Base-by-base conservation (phyloP, 2,113 vertebrate genomes). In the Myrmecophaga tridactyla region DNA sequence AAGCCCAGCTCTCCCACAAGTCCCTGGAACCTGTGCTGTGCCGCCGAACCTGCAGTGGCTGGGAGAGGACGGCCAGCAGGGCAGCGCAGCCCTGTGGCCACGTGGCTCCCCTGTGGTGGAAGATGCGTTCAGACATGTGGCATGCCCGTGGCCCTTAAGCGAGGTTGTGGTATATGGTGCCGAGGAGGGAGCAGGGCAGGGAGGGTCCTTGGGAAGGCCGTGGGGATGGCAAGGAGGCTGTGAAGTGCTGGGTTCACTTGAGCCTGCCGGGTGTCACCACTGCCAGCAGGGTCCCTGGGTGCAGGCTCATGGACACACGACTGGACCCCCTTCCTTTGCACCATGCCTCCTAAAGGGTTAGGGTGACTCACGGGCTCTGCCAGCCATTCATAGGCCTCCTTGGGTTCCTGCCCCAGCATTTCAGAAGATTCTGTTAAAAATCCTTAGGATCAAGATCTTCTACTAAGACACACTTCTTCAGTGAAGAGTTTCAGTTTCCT, bases 271-370 rank as follows among this genome's bases (percentile, higher is more conserved):
- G 69, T 73, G 25, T 36, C 6, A 13, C 84, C 7, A 23, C 12
- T 3, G 18, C 17, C 10, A 4, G 6, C 12, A 29, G 1, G 2
- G 31, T 43, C 48, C 25, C 8, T 20, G 56, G 7, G 56, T 51
- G 18, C 12, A 9, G 29, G 86, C 12, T 4, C 11, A 18, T 0
- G 3, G 14, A 11, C 7, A 0, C 5, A 9, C 10, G 0, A 0
- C 14, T 6, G 27, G 53, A 41, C 62, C 29, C 20, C 51, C 29
- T 25, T 4, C 13, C 10, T 18, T 27, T 4, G 80, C n/a, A 20
- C 21, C 13, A 3, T 0, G 41, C 39, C 39, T 81, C 92, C 15
- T 0, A 60, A n/a, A 39, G n/a, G 39, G 43, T 6, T 10, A 25
- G 0, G 7, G 72, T 9, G 2, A 1, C 11, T 7, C 29, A 8